These are phyloP conservation scores for Cancer borealis DNA, from an alignment of 2,888 invertebrate species.

Conservation along the genomic window DNA sequence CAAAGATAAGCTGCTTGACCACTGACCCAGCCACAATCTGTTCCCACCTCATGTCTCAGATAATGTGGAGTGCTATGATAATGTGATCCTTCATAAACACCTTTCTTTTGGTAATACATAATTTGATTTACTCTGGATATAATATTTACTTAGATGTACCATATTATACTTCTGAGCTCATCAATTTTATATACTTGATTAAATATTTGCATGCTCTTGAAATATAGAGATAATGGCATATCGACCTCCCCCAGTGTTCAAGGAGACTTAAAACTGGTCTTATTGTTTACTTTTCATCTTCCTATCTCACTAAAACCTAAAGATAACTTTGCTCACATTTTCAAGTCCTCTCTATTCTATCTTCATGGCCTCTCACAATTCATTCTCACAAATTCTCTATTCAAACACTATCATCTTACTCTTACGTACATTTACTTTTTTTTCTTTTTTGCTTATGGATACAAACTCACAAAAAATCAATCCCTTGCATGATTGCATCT, in stretches of 20 bases:
- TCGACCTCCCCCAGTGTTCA: background rate
- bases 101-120: too few species aligned
- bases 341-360: background rate
- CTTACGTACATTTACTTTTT: background rate
- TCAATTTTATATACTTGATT: background rate
- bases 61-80: slow-evolving; percentile 21
- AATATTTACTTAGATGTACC: background rate
- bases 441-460: background rate
- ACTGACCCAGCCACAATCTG: slow-evolving; percentile 19
- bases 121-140: background rate
- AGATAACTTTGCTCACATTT: background rate
- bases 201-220: background rate
- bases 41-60: background rate
- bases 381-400: background rate
- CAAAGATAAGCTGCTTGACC: slow-evolving; percentile 20
- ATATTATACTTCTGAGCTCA: background rate
- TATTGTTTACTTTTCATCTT: background rate
- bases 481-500: background rate
- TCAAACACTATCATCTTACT: background rate
- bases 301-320: background rate
- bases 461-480: background rate
- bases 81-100: background rate
- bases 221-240: background rate
- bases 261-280: background rate
- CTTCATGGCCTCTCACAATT: background rate